Base-by-base conservation (phyloP, 2,797 vertebrate genomes). In the Lerista edwardsae region DNA sequence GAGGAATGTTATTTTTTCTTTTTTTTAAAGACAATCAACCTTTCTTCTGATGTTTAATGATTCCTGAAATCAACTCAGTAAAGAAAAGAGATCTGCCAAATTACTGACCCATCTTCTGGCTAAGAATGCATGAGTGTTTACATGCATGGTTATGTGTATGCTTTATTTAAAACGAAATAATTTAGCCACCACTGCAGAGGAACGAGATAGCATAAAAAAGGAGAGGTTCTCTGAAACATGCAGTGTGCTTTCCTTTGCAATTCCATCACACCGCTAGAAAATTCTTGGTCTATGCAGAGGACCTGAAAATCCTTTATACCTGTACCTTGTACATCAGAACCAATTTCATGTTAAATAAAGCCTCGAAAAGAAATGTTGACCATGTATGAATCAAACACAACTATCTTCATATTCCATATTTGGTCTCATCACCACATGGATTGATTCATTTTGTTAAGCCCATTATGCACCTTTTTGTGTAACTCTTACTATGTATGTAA, bases 361-460 rank as follows among this genome's bases (percentile, higher is more conserved):
- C 84, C 89, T 90, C 86, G 86, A 85, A 92, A 92, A 90, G 89
- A 94, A 93, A 89, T 90, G 47, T 92, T 91, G 91, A 84, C 88
- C 76, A 68, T 67, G 80, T 14, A 67, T 81, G 88, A 88, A 83
- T 91, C 88, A 91, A 91, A 90, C 69, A 86, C 85, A 72, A 90
- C 82, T 89, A 86, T 88, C 91, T 94, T 91, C 91, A 86, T 90
- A 77, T 69, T 86, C 86, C 90, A 91, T 71, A 83, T 87, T 92
- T 88, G 88, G 84, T 93, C 81, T 89, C 87, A 93, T 90, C 90
- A 92, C 89, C 91, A 91, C 91, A 91, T 59, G 71, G 91, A 92
- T 74, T 64, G 79, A 93, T 90, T 93, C 83, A 86, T 92, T 93
- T 88, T 87, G 90, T 89, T 89, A 95, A 94, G 88, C 87, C 89